Evolutionary conservation across 2,888 invertebrate genomes (phyloP).

Genomic region (Clanis bilineata): DNA sequence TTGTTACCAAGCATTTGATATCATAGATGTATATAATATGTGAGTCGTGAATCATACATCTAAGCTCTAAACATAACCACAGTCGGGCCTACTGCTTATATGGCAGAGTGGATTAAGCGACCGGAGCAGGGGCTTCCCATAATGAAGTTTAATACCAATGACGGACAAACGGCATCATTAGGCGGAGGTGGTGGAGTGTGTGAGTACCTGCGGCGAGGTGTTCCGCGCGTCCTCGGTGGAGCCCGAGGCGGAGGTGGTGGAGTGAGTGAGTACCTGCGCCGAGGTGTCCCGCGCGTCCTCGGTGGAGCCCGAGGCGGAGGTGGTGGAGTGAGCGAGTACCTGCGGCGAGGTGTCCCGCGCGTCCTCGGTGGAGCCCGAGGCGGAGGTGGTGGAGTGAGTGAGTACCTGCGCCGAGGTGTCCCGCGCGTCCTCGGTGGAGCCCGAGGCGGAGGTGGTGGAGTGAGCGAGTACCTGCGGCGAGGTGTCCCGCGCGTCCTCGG

Average conservation of each 20-base stretch:
- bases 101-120: no score
- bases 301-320: slow-evolving; percentile 50
- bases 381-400: slow-evolving; percentile 26
- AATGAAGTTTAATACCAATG: no score
- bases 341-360: slow-evolving; percentile 66
- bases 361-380: slow-evolving; percentile 64
- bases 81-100: no score
- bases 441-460: slow-evolving; percentile 36
- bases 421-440: slow-evolving; percentile 61
- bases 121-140: no score
- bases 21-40: no score
- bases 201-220: slow-evolving; percentile 66
- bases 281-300: slow-evolving; percentile 66
- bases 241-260: slow-evolving; percentile 49
- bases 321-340: slow-evolving; percentile 42
- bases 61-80: no score
- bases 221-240: slow-evolving; percentile 66
- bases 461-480: slow-evolving; percentile 63
- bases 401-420: slow-evolving; percentile 70
- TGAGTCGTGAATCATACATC: no score
- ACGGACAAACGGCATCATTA: no score
- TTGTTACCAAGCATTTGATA: no score
- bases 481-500: slow-evolving; percentile 62
- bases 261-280: slow-evolving; percentile 58
- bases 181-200: no score